Evolutionary conservation across 2,888 invertebrate species (phyloP).

Genomic region (Dryobotodes eremita): DNA sequence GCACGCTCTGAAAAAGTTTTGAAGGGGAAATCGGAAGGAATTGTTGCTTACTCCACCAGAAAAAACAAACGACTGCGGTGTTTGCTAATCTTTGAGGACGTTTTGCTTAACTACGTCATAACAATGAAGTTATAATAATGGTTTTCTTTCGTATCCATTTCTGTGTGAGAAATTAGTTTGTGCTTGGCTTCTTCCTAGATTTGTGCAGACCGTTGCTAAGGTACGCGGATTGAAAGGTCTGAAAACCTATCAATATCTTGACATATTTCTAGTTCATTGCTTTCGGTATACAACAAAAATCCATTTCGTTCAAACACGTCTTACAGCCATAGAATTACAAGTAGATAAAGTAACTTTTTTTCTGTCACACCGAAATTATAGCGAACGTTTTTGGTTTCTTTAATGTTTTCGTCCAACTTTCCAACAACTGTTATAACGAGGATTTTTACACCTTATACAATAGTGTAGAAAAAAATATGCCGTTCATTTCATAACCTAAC

Average conservation of each 20-base stretch:
- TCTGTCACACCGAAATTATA: neutral
- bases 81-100: neutral
- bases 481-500: neutral
- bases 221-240: neutral
- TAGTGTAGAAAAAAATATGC: neutral
- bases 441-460: neutral
- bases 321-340: constrained; percentile 32
- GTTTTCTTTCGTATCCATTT: neutral
- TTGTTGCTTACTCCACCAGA: constrained; percentile 1
- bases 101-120: neutral
- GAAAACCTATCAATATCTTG: constrained; percentile 30
- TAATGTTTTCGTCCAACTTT: neutral
- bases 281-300: constrained; percentile 34
- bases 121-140: neutral
- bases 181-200: neutral
- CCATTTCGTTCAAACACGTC: constrained; percentile 39
- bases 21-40: neutral
- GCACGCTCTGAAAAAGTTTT: constrained; percentile 22
- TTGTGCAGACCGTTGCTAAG: neutral
- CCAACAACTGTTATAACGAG: fast-evolving
- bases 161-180: neutral
- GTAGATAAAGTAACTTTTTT: neutral
- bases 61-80: constrained; percentile 25
- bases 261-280: constrained; percentile 35
- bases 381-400: neutral